phyloP scores from a whole-genome alignment of 2,113 vertebrate species.

The Malurus alboscapulatus region DNA sequence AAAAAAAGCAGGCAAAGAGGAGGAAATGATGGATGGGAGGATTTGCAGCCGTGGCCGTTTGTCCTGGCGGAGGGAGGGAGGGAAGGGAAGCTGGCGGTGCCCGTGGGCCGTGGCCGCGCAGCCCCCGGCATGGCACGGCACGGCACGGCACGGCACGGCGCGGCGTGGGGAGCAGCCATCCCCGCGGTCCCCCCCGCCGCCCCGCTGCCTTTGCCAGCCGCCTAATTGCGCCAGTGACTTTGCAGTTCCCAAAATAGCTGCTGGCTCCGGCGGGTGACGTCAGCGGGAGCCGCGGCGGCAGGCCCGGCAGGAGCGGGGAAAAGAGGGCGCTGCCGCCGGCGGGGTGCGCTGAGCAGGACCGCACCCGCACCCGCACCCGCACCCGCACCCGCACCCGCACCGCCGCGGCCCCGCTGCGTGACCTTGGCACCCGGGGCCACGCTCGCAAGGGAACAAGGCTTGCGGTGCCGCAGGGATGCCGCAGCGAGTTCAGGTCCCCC shows the following conservation, averaged over 20 bases:
- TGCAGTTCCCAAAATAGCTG: constrained; percentile 61
- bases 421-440: background rate
- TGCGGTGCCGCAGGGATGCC: background rate
- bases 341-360: accelerated
- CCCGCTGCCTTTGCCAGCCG: background rate
- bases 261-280: constrained; percentile 26
- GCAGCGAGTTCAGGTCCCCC: background rate
- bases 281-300: background rate
- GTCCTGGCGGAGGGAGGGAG: background rate
- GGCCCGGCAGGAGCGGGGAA: background rate
- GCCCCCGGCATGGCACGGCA: background rate
- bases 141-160: background rate
- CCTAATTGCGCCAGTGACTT: constrained; percentile 57
- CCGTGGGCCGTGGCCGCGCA: background rate
- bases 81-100: background rate
- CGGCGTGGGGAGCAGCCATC: background rate
- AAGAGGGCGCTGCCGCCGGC: accelerated
- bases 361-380: background rate
- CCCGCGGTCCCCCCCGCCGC: background rate
- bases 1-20: background rate
- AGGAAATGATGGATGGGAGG: constrained; percentile 14
- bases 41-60: background rate
- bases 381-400: too few relatives aligned
- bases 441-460: accelerated
- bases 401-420: accelerated